Evolutionary conservation across 2,888 invertebrate species (phyloP).

Genomic region (Drosophila borealis): DNA sequence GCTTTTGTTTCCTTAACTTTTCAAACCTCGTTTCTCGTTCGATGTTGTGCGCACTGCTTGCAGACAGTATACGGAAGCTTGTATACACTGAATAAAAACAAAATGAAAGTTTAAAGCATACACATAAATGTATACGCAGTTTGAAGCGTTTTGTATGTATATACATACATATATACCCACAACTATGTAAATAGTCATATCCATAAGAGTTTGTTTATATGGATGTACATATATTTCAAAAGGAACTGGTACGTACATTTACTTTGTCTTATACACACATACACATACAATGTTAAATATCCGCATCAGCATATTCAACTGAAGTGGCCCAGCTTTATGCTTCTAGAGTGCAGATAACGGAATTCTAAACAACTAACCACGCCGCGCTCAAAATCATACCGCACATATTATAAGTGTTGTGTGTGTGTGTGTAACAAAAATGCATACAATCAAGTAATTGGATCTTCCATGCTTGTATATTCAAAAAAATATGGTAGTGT

Average conservation of each 20-base stretch:
- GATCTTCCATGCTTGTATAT: too few relatives aligned
- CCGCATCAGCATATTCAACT: slow-evolving; percentile 23
- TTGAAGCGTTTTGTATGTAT: background rate
- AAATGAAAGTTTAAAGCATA: background rate
- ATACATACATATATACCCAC: background rate
- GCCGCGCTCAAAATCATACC: background rate
- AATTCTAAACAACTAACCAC: background rate
- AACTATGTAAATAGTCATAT: background rate
- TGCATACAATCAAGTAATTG: background rate
- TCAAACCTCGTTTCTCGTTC: too few relatives aligned
- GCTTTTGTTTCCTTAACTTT: too few relatives aligned
- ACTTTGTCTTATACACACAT: background rate
- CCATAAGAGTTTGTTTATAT: background rate
- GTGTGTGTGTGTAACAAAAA: background rate
- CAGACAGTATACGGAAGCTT: too few relatives aligned
- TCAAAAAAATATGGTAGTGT: too few relatives aligned
- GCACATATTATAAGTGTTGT: background rate
- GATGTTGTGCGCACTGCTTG: too few relatives aligned
- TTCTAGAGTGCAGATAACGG: slow-evolving; percentile 30
- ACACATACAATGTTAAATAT: background rate
- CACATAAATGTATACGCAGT: background rate
- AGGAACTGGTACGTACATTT: background rate
- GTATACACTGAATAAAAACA: too few relatives aligned
- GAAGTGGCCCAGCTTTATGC: background rate
- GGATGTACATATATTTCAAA: background rate